Conservation (phyloP, 2,797 vertebrate species). For the Glossophaga mutica region DNA sequence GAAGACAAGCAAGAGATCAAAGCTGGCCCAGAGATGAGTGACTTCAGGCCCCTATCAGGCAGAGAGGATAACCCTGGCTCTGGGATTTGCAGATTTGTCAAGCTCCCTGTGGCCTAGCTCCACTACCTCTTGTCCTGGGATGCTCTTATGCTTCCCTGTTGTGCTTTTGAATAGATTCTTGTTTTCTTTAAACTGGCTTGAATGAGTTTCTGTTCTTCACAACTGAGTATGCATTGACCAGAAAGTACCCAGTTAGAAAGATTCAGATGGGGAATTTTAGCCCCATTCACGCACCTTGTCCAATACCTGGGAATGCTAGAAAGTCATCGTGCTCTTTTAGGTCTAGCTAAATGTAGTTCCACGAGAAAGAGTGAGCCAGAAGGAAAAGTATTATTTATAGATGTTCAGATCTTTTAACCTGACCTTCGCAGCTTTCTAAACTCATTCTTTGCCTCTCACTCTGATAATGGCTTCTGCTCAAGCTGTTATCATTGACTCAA, state of each 20-base stretch:
- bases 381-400: not conserved
- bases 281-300: not conserved
- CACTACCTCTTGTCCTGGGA: not conserved
- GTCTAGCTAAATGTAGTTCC: not conserved
- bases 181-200: not conserved
- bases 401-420: not conserved
- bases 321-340: not conserved
- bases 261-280: not conserved
- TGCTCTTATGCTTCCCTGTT: not conserved
- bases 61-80: not conserved
- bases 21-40: not conserved
- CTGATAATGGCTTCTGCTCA: not conserved
- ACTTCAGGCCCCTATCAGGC: not conserved
- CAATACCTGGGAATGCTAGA: not conserved
- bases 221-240: not conserved
- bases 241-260: not conserved
- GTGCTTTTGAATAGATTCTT: not conserved
- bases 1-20: not conserved
- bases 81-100: not conserved
- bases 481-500: not conserved
- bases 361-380: not conserved
- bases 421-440: not conserved
- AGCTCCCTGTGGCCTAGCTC: not conserved
- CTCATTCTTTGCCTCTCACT: not conserved
- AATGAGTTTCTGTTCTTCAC: slow-evolving; percentile 15